These are phyloP conservation scores for Sebastes kiyomatsui DNA, from an alignment of 2,797 vertebrate genomes.

Conservation along the genomic window DNA sequence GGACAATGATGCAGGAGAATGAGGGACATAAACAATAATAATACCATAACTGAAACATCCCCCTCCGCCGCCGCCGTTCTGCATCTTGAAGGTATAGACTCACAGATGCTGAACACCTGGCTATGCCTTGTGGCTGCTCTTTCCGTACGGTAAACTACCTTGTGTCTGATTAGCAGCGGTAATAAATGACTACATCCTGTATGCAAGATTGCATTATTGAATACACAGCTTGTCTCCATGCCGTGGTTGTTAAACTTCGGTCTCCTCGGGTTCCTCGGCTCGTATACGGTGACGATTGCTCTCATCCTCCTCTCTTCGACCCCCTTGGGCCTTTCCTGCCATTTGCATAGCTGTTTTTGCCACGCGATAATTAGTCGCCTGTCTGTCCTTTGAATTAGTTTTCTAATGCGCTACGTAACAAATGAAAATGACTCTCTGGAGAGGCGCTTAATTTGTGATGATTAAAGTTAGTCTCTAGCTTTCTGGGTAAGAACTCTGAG, in stretches of 20 bases:
- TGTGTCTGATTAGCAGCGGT: slow-evolving; percentile 31
- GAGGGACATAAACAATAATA: slow-evolving; percentile 2
- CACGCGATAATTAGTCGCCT: slow-evolving; percentile 37
- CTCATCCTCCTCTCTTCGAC: slow-evolving; percentile 11
- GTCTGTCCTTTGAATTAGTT: slow-evolving; percentile 42
- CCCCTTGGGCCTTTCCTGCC: slow-evolving; percentile 25
- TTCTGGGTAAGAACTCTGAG: slow-evolving; percentile 1
- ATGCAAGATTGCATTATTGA: slow-evolving; percentile 47
- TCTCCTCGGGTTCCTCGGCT: slow-evolving; percentile 27
- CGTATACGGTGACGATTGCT: slow-evolving; percentile 1
- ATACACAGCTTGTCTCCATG: slow-evolving; percentile 33
- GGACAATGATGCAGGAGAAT: slow-evolving; percentile 4
- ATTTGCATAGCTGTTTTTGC: slow-evolving; percentile 54
- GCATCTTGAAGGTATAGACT: not conserved
- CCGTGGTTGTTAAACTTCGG: slow-evolving; percentile 26
- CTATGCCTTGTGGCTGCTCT: slow-evolving; percentile 13
- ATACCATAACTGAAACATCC: slow-evolving; percentile 10
- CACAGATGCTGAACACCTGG: slow-evolving; percentile 50
- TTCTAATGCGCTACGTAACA: slow-evolving; percentile 11
- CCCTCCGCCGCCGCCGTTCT: not conserved
- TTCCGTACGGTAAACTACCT: slow-evolving; percentile 3
- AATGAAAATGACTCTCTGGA: slow-evolving; percentile 22
- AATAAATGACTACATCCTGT: slow-evolving; percentile 44
- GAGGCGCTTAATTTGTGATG: slow-evolving; percentile 24
- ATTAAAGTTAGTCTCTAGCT: slow-evolving; percentile 25